phyloP scores from a whole-genome alignment of 2,888 invertebrate genomes.

The Xanthorhoe designata region DNA sequence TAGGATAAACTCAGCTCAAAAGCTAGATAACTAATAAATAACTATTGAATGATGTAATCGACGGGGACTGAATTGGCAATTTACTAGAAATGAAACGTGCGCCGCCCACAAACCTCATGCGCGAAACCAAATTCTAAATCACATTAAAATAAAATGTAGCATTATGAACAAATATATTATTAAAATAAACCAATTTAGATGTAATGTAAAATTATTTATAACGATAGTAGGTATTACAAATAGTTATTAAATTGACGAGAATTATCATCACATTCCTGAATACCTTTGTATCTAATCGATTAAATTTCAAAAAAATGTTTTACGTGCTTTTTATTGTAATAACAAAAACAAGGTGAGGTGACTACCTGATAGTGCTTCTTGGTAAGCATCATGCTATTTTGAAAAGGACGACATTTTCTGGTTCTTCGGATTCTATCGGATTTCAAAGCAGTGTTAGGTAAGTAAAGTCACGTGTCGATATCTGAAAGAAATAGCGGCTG shows the following conservation, averaged over 20 bases:
- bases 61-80: constrained; percentile 13
- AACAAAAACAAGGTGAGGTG: not conserved
- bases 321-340: not conserved
- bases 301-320: not conserved
- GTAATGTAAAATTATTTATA: constrained; percentile 4
- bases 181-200: constrained; percentile 61
- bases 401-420: not conserved
- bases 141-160: constrained; percentile 72
- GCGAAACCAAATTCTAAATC: constrained; percentile 84
- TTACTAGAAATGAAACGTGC: constrained; percentile 37
- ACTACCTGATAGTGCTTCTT: not conserved
- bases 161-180: constrained; percentile 62
- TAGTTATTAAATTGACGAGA: constrained; percentile 1
- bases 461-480: no score
- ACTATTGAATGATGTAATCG: not conserved
- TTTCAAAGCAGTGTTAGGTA: no score
- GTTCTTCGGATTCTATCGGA: no score
- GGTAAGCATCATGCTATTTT: not conserved
- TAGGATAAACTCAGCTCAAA: constrained; percentile 8
- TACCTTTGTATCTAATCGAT: constrained; percentile 3
- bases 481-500: no score
- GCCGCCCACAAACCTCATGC: constrained; percentile 61
- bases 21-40: constrained; percentile 2
- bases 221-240: not conserved
- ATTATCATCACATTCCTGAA: constrained; percentile 9